Evolutionary conservation across 2,113 vertebrate species (phyloP), one percentile per base, ranked within the genome.

Genomic region (Colius striatus): DNA sequence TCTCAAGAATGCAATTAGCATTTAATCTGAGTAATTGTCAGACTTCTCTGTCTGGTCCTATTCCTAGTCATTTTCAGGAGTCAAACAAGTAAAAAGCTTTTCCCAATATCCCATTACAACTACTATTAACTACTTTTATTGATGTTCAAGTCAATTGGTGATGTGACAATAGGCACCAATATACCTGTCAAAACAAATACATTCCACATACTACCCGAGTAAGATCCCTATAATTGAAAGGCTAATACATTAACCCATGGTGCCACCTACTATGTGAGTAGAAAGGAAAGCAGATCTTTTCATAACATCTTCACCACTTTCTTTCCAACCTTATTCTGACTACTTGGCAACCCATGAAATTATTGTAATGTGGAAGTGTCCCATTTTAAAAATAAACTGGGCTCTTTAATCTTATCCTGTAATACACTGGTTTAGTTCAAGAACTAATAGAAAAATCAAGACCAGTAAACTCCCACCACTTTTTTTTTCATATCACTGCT

Each of bases 161-260:
- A 91, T 29, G 23, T 73, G 58, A 82, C 36, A 75, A 71, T 29
- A 92, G 15, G 5, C 26, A 85, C 19, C n/a, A 65, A 62, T 36
- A 75, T 10, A 82, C 47, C 77, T 73, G 51, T 66, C 70, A 87
- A 94, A 94, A 77, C 76, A 94, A 85, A 87, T 30, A 68, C 27
- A 45, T 81, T 75, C 54, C 48, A 72, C 1, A 0, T 74, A 71
- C 26, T 23, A 51, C 38, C 26, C 50, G 45, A 82, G 41, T 29
- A 78, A 87, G 77, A 84, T n/a, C n/a, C 41, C 71, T 61, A 3
- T 43, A 87, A 89, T 0, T 62, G 47, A 92, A 82, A 65, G 32
- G 32, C 38, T 62, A 60, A 61, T 32, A 48, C 16, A 75, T 53
- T 63, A 89, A 71, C n/a, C 50, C 21, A 30, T 13, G 19, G n/a